A percentile compares a stretch with the other conserved stretches of the same genome.
Evolutionary conservation across 2,797 vertebrate genomes (phyloP).

Genomic region (Adelosebastes latens): DNA sequence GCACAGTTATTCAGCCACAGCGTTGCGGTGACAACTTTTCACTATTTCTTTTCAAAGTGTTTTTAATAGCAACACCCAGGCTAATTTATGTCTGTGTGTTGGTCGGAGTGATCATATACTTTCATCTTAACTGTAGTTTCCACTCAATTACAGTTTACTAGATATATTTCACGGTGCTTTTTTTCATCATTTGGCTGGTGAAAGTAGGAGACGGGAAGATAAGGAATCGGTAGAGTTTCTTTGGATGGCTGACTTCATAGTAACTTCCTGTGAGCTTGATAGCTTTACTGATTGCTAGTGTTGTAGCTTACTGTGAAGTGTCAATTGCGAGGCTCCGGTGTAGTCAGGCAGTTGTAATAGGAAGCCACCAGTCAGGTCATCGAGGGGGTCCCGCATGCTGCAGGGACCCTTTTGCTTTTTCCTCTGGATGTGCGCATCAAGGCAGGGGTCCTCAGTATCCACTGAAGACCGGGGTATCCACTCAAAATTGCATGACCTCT

Average conservation of each 20-base stretch:
- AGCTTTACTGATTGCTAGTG: conserved; percentile 73
- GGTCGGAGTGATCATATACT: conserved; percentile 39
- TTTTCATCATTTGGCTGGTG: conserved; percentile 40
- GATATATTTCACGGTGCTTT: conserved; percentile 46
- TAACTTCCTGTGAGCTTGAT: conserved; percentile 76
- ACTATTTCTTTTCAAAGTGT: conserved; percentile 44
- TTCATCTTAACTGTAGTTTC: conserved; percentile 47
- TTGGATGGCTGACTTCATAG: conserved; percentile 73
- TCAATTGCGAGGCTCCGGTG: conserved; percentile 69
- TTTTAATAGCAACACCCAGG: conserved; percentile 53
- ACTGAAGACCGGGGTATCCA: conserved; percentile 79
- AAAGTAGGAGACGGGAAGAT: conserved; percentile 50
- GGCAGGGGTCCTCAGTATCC: conserved; percentile 77
- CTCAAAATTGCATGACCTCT: conserved; percentile 87
- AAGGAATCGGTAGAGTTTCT: conserved; percentile 60
- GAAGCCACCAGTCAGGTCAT: conserved; percentile 80
- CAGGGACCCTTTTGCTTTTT: conserved; percentile 79
- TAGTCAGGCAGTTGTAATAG: conserved; percentile 79
- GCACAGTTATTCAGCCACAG: conserved; percentile 51
- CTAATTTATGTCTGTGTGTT: conserved; percentile 50
- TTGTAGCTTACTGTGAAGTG: conserved; percentile 72
- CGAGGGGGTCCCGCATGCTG: conserved; percentile 73
- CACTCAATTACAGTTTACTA: conserved; percentile 49
- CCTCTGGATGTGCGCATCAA: conserved; percentile 77
- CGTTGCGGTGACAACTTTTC: conserved; percentile 49